These are phyloP conservation scores for Magallana nippona DNA, from an alignment of 2,888 invertebrate genomes.

Conservation along the genomic window DNA sequence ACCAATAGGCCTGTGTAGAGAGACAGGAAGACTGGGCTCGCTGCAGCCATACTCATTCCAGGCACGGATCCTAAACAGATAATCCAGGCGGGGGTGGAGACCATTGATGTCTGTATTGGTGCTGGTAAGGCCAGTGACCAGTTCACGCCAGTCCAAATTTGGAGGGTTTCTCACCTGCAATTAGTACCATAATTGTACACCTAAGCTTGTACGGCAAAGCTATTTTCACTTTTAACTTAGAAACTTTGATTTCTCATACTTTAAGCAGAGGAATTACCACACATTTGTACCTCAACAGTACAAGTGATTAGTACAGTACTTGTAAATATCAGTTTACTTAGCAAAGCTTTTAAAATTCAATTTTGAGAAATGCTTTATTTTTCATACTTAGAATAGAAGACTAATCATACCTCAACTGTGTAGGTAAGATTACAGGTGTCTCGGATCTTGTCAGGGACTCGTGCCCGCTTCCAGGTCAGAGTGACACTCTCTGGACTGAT, in stretches of 20 bases:
- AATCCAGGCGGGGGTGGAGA: slow-evolving; percentile 94
- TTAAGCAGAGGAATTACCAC: too few relatives aligned
- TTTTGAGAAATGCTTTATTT: too few relatives aligned
- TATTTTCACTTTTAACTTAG: too few relatives aligned
- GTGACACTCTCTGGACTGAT: slow-evolving; percentile 67
- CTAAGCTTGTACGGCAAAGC: too few relatives aligned
- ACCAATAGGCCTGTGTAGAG: slow-evolving; percentile 69
- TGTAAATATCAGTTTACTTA: too few relatives aligned
- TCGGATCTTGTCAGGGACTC: slow-evolving; percentile 67
- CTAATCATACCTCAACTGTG: slow-evolving; percentile 65
- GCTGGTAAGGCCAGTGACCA: slow-evolving; percentile 65
- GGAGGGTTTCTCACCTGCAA: slow-evolving; percentile 84
- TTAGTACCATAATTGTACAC: neutral
- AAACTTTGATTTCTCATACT: too few relatives aligned
- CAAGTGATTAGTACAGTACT: too few relatives aligned
- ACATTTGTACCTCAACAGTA: too few relatives aligned
- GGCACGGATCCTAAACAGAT: slow-evolving; percentile 96
- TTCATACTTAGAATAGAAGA: too few relatives aligned
- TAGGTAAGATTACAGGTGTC: slow-evolving; percentile 68
- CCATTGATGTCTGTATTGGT: slow-evolving; percentile 62
- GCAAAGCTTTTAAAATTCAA: too few relatives aligned
- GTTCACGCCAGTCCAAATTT: slow-evolving; percentile 74
- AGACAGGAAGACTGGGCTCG: slow-evolving; percentile 74
- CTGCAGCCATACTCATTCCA: slow-evolving; percentile 98
- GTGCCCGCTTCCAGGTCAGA: slow-evolving; percentile 72